Percentiles rank a stretch among this genome's conserved stretches.
Conservation (phyloP, 1,140 invertebrate genomes). For the Scaptomyza montana region DNA sequence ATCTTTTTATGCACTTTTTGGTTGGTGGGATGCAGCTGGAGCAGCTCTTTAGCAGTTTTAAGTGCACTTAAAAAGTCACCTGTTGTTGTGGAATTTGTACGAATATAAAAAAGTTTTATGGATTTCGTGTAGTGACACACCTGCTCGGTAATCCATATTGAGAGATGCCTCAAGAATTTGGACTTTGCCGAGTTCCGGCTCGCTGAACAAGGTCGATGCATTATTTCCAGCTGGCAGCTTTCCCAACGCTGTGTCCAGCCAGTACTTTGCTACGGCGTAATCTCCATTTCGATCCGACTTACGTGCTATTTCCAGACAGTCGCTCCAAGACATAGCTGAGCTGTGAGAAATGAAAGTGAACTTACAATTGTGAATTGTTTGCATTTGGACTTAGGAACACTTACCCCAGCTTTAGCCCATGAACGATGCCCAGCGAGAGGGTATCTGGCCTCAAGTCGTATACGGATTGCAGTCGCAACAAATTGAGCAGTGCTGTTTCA, state of each 20-base stretch:
- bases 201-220: constrained; percentile 27
- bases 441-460: constrained; percentile 64
- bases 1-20: constrained; percentile 50
- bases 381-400: not conserved
- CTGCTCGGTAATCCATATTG: constrained; percentile 66
- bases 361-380: constrained; percentile 17
- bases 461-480: constrained; percentile 69
- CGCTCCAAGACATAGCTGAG: constrained; percentile 77
- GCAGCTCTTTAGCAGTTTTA: constrained; percentile 52
- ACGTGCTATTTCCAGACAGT: constrained; percentile 73
- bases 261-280: constrained; percentile 65
- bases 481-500: constrained; percentile 56
- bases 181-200: constrained; percentile 39
- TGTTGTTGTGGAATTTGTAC: constrained; percentile 15
- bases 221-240: constrained; percentile 52
- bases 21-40: constrained; percentile 48
- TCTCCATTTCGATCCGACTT: constrained; percentile 58
- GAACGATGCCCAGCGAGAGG: constrained; percentile 65
- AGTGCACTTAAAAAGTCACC: constrained; percentile 61
- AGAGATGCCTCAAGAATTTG: constrained; percentile 61
- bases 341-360: constrained; percentile 38
- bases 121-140: constrained; percentile 37
- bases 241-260: constrained; percentile 69
- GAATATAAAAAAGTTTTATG: constrained; percentile 18
- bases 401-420: constrained; percentile 76